Base-by-base conservation (phyloP, 2,797 vertebrate genomes). In the Poeciliopsis infans region DNA sequence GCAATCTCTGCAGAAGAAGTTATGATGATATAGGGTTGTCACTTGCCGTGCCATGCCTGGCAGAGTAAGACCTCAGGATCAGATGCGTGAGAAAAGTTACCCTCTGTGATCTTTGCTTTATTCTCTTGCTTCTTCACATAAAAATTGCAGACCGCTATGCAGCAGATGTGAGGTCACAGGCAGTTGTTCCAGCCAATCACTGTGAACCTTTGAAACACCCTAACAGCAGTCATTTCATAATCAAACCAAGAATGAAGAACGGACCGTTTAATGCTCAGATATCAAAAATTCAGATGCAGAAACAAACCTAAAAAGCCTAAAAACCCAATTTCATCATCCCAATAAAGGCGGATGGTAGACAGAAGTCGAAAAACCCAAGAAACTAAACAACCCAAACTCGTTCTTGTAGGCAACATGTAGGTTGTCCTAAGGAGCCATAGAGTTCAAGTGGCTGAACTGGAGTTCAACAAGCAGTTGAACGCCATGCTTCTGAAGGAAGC, bases 11-110 rank as follows among this genome's bases (percentile, higher is more conserved):
- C 43, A 53, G 77, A 69, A 59, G 74, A 84, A 83, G 79, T 53
- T 12, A 75, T 49, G 77, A 77, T 82, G 75, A 84, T 79, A 75
- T 43, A 16, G 51, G 80, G 73, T 82, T 82, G 53, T 49, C 76
- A 83, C 77, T 81, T 36, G 80, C 75, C 72, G 69, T 79, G 39
- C 75, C 74, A 71, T 81, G 31, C 84, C 85, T 83, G 80, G 83
- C 76, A 83, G 71, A 66, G 74, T 79, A 74, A 86, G 75, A 46
- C 83, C 79, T 72, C n/a, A 51, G 74, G 83, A 88, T 82, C 74
- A 74, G 53, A 80, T 79, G 68, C 73, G 66, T 72, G 18, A 45
- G 28, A 45, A 25, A 81, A 72, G 55, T 70, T 53, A 47, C n/a
- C 78, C 68, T 70, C 36, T 51, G 39, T 16, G 23, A 74, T 36